Conservation (phyloP, 1,140 invertebrate genomes). For the Trinorchestia longiramus region DNA sequence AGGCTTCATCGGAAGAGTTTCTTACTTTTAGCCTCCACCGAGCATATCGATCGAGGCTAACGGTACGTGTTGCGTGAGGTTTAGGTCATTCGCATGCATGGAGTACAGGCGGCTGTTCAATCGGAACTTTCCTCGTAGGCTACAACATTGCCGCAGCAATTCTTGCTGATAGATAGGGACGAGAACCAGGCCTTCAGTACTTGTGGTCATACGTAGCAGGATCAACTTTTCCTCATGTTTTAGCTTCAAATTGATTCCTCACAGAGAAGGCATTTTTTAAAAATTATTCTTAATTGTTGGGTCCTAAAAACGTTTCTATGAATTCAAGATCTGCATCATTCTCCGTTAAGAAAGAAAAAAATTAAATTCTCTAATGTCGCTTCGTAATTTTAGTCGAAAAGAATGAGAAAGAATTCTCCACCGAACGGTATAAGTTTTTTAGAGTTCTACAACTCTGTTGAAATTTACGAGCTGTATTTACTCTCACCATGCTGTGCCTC, state of each 20-base stretch:
- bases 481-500: no score
- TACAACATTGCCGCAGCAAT: neutral
- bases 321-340: neutral
- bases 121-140: conserved; percentile 20
- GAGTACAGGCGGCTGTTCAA: neutral
- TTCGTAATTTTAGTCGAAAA: no score
- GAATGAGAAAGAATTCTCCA: no score
- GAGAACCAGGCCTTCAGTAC: neutral
- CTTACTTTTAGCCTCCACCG: neutral
- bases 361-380: no score
- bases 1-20: neutral
- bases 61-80: neutral
- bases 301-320: neutral
- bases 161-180: conserved; percentile 13
- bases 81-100: neutral
- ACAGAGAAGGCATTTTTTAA: neutral
- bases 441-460: no score
- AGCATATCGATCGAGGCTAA: neutral
- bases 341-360: no score
- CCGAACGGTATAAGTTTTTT: no score
- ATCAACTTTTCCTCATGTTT: neutral
- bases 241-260: neutral
- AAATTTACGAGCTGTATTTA: no score
- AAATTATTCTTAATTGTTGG: neutral
- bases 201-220: neutral